Evolutionary conservation across 1,140 invertebrate species (phyloP).

Genomic region (Stegodyphus dumicola): DNA sequence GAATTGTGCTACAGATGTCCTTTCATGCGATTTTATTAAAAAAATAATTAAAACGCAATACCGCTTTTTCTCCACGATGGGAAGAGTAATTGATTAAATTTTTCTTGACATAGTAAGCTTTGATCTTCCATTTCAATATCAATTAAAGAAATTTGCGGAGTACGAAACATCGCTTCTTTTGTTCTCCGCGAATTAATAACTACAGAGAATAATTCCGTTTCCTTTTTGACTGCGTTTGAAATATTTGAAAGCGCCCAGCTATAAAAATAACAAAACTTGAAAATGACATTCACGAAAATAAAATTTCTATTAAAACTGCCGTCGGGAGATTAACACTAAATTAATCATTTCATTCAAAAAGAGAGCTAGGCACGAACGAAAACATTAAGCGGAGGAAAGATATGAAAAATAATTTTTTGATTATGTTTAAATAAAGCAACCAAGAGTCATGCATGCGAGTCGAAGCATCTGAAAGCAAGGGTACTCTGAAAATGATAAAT

Average conservation of each 20-base stretch:
- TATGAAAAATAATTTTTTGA: conserved; percentile 2
- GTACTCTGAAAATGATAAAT: neutral
- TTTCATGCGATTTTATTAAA: too few relatives aligned
- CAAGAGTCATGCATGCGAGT: neutral
- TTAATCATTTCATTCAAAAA: conserved; percentile 30
- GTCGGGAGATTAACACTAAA: conserved; percentile 43
- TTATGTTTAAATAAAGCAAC: neutral
- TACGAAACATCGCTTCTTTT: conserved; percentile 18
- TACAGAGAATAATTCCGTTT: neutral
- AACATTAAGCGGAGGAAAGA: neutral
- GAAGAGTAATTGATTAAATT: neutral
- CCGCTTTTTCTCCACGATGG: too few relatives aligned
- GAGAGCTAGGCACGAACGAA: neutral
- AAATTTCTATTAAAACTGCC: neutral
- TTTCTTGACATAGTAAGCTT: conserved; percentile 12
- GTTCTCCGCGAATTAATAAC: conserved; percentile 37
- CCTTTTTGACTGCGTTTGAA: neutral
- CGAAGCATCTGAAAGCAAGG: neutral
- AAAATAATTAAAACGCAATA: too few relatives aligned
- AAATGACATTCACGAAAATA: neutral
- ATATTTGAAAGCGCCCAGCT: neutral
- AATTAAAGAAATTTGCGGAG: conserved; percentile 34
- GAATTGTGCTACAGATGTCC: too few relatives aligned
- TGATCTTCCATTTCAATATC: conserved; percentile 36
- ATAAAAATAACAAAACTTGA: neutral